These are phyloP conservation scores for Mesembrinibis cayennensis DNA, from an alignment of 2,113 vertebrate genomes.

Conservation along the genomic window DNA sequence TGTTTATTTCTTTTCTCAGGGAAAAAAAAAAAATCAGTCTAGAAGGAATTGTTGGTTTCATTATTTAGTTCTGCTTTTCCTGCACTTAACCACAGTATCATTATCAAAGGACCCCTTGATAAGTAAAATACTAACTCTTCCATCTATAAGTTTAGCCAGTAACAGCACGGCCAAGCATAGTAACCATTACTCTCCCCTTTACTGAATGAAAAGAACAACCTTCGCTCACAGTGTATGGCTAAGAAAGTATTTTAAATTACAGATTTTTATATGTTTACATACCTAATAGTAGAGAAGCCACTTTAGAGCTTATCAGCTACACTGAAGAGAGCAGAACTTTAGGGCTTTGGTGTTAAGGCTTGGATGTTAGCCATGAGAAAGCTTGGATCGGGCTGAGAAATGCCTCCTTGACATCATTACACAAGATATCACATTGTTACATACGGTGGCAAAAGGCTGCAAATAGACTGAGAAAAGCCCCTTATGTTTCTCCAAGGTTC, in stretches of 20 bases:
- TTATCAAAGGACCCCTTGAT: conserved; percentile 35
- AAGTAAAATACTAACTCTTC: not conserved
- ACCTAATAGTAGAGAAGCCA: not conserved
- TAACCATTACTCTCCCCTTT: not conserved
- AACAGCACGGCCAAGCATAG: not conserved
- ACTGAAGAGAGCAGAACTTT: not conserved
- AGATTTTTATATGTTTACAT: not conserved
- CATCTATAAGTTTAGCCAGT: not conserved
- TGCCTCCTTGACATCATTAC: not conserved
- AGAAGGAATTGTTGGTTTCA: conserved; percentile 53
- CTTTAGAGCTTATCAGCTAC: not conserved
- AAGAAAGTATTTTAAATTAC: not conserved
- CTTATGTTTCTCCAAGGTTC: not conserved
- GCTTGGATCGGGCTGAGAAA: not conserved
- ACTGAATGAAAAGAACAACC: not conserved
- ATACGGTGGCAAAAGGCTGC: not conserved
- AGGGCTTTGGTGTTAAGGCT: not conserved
- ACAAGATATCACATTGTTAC: not conserved
- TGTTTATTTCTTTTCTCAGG: conserved; percentile 65
- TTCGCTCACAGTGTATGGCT: not conserved
- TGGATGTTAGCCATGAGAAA: not conserved
- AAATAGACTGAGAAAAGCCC: not conserved
- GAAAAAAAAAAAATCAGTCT: not conserved
- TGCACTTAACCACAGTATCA: conserved; percentile 42
- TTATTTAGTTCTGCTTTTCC: conserved; percentile 51